Percentiles rank a stretch among this genome's conserved stretches.
Evolutionary conservation across 1,140 invertebrate genomes (phyloP).

Genomic region (Orussus abietinus): DNA sequence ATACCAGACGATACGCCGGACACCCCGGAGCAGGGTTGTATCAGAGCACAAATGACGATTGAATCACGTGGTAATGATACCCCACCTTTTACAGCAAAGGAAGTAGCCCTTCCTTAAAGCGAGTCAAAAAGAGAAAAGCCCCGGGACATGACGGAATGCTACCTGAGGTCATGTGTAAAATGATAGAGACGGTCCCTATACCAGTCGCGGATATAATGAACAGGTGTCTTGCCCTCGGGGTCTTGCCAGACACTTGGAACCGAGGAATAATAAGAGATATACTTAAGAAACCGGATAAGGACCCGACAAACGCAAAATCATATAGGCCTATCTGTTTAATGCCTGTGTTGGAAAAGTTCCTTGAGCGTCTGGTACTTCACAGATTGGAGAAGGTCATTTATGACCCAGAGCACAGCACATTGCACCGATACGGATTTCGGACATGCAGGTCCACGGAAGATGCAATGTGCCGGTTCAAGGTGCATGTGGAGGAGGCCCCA

Average conservation of each 20-base stretch:
- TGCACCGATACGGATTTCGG: neutral
- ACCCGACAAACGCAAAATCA: conserved; percentile 10
- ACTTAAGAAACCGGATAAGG: conserved; percentile 9
- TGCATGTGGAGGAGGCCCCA: too few species aligned
- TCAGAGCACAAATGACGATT: too few species aligned
- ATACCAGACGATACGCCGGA: too few species aligned
- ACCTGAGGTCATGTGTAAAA: neutral
- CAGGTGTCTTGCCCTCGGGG: neutral
- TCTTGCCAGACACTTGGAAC: conserved; percentile 28
- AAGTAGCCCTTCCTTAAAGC: too few species aligned
- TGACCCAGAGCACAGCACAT: conserved; percentile 22
- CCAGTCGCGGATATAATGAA: neutral
- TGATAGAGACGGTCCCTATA: neutral
- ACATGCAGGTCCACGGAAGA: neutral
- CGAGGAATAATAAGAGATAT: conserved; percentile 22
- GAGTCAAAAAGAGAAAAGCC: too few species aligned
- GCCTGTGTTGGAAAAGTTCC: conserved; percentile 20
- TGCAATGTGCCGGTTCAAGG: too few species aligned
- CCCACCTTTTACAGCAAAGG: too few species aligned
- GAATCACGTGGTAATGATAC: too few species aligned
- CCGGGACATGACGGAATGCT: too few species aligned
- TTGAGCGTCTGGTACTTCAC: conserved; percentile 19
- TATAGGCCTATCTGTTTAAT: conserved; percentile 22
- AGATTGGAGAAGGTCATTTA: conserved; percentile 15
- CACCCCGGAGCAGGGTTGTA: too few species aligned